phyloP scores from a whole-genome alignment of 2,888 invertebrate species.

The Tuberolachnus salignus region DNA sequence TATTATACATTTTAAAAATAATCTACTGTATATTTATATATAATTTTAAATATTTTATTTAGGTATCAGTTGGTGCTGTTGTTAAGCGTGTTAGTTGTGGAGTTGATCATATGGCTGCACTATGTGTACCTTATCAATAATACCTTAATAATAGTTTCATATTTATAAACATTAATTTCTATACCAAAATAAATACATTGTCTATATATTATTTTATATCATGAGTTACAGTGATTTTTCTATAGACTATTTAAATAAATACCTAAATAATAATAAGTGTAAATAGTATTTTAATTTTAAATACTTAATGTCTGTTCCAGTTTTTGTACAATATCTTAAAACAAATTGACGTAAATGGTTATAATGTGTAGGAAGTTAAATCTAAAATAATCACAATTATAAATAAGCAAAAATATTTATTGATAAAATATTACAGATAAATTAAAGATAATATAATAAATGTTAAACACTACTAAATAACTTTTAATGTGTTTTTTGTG shows the following conservation, averaged over 20 bases:
- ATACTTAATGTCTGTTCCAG: background rate
- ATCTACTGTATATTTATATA: conserved; percentile 6
- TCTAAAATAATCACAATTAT: background rate
- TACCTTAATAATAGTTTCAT: conserved; percentile 2
- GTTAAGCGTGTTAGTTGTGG: conserved; percentile 79
- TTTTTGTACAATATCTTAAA: conserved; percentile 9
- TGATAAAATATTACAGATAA: background rate
- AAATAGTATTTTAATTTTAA: background rate
- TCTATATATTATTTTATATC: background rate
- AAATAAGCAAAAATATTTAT: background rate
- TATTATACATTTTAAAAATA: conserved; percentile 54
- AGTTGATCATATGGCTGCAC: conserved; percentile 81
- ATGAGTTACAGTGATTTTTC: conserved; percentile 26
- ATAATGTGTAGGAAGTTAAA: background rate
- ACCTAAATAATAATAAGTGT: too few relatives aligned
- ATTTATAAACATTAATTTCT: background rate
- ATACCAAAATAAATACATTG: conserved; percentile 18
- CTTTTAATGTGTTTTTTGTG: too few relatives aligned
- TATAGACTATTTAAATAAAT: too few relatives aligned
- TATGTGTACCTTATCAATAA: conserved; percentile 70
- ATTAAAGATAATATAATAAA: background rate
- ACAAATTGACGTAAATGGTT: conserved; percentile 2
- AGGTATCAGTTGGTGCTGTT: conserved; percentile 76
- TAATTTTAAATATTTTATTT: conserved; percentile 51
- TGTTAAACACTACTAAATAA: too few relatives aligned